Evolutionary conservation across 2,113 vertebrate species (phyloP).

Genomic region (Lasiurus borealis): DNA sequence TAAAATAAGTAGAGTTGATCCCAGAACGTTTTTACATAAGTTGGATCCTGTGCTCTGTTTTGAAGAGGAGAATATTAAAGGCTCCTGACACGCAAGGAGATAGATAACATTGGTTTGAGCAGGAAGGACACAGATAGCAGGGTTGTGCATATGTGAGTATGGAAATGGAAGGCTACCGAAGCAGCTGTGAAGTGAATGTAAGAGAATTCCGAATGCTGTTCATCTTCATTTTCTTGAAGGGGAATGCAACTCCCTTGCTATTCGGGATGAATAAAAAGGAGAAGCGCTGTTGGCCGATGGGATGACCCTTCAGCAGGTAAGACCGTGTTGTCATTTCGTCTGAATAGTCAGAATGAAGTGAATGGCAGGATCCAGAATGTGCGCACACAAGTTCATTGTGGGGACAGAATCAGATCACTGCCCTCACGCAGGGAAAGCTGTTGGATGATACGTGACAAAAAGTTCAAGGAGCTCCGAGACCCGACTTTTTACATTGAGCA

Average conservation of each 20-base stretch:
- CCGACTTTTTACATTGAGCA: conserved; percentile 15
- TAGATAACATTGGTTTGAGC: background rate
- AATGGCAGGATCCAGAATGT: conserved; percentile 19
- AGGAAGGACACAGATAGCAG: background rate
- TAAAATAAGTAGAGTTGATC: background rate
- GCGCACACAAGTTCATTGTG: conserved; percentile 3
- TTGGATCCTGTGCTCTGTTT: background rate
- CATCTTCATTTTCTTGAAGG: conserved; percentile 59
- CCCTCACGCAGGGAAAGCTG: background rate
- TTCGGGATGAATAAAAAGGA: conserved; percentile 5
- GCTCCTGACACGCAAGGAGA: background rate
- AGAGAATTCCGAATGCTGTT: conserved; percentile 45
- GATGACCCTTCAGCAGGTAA: conserved; percentile 8
- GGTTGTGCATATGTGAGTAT: background rate
- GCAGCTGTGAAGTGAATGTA: background rate
- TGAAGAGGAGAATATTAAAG: background rate
- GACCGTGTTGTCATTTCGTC: background rate
- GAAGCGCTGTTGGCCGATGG: background rate
- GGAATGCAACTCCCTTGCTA: conserved; percentile 3
- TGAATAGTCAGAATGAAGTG: conserved; percentile 57
- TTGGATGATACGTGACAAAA: background rate
- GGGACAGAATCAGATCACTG: conserved; percentile 33
- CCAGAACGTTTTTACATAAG: background rate
- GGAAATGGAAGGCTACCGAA: background rate
- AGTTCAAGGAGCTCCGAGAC: conserved; percentile 33